Conservation (phyloP, 2,888 invertebrate species). For the Agrochola circellaris region DNA sequence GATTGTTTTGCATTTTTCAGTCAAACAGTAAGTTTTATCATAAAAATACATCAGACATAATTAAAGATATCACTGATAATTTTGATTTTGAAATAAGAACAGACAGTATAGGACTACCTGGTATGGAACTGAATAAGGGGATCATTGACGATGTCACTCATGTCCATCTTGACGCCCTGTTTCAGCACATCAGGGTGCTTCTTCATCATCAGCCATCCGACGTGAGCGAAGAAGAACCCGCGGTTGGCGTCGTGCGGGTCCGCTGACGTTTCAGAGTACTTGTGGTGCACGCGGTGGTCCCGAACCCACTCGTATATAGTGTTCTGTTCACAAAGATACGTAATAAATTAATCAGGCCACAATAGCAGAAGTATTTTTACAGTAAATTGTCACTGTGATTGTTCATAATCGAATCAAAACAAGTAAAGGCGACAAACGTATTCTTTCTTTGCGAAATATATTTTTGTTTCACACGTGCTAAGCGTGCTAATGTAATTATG, state of each 20-base stretch:
- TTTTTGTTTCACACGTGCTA: background rate
- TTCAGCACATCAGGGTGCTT: slow-evolving; percentile 96
- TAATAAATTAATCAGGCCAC: background rate
- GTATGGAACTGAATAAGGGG: slow-evolving; percentile 95
- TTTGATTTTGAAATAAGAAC: background rate
- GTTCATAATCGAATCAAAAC: background rate
- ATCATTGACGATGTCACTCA: slow-evolving; percentile 95
- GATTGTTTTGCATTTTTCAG: too few relatives aligned
- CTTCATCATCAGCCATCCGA: slow-evolving; percentile 97
- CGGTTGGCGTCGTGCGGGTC: slow-evolving; percentile 95
- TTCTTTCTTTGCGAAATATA: background rate
- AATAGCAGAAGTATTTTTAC: too few relatives aligned
- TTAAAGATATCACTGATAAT: too few relatives aligned
- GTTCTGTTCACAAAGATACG: slow-evolving; percentile 86
- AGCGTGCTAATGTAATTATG: slow-evolving; percentile 4
- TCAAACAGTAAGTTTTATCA: too few relatives aligned
- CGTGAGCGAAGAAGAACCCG: slow-evolving; percentile 97
- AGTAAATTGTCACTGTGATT: background rate
- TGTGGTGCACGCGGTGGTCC: slow-evolving; percentile 94
- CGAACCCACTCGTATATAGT: slow-evolving; percentile 93
- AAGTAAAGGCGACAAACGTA: background rate
- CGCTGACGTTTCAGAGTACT: slow-evolving; percentile 94
- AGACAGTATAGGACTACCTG: slow-evolving; percentile 86
- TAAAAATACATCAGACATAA: too few relatives aligned
- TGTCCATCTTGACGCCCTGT: slow-evolving; percentile 95